Conservation (phyloP, 2,888 invertebrate species). For the Torymus aiolomorphi region DNA sequence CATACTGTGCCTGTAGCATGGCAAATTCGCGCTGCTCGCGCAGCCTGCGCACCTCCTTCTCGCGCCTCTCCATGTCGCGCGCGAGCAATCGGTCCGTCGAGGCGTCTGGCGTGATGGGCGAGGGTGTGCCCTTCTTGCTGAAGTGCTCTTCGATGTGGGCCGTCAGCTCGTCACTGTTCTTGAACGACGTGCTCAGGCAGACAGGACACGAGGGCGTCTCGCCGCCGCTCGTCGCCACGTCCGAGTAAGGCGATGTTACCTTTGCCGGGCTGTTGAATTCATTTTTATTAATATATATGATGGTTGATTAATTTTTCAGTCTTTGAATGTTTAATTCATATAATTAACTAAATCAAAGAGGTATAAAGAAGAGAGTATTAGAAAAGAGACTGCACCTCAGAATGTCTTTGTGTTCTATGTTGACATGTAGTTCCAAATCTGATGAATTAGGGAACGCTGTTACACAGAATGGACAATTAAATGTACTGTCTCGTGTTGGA, state of each 20-base stretch:
- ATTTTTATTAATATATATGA: background rate
- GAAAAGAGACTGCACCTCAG: slow-evolving; percentile 78
- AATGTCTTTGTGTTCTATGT: slow-evolving; percentile 89
- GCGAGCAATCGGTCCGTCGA: slow-evolving; percentile 78
- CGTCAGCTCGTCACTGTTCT: slow-evolving; percentile 79
- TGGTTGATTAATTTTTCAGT: background rate
- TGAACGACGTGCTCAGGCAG: slow-evolving; percentile 75
- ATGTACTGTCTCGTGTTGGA: slow-evolving; percentile 74
- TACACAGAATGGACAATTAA: slow-evolving; percentile 88
- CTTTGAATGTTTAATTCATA: background rate
- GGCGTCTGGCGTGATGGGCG: slow-evolving; percentile 74
- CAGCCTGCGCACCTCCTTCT: slow-evolving; percentile 83
- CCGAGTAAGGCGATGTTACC: slow-evolving; percentile 68
- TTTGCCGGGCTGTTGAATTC: slow-evolving; percentile 69
- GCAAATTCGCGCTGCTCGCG: slow-evolving; percentile 90
- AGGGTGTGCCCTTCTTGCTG: slow-evolving; percentile 74
- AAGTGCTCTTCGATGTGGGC: slow-evolving; percentile 91
- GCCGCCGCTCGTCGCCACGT: slow-evolving; percentile 70
- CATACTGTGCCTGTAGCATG: slow-evolving; percentile 87
- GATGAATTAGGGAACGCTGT: slow-evolving; percentile 84
- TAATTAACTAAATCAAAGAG: too few relatives aligned
- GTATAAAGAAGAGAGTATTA: too few relatives aligned
- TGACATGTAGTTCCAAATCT: slow-evolving; percentile 90
- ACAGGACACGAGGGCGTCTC: slow-evolving; percentile 75
- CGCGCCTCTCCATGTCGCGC: slow-evolving; percentile 77